Base-by-base conservation (phyloP, 2,797 vertebrate genomes). In the Potorous gilbertii region DNA sequence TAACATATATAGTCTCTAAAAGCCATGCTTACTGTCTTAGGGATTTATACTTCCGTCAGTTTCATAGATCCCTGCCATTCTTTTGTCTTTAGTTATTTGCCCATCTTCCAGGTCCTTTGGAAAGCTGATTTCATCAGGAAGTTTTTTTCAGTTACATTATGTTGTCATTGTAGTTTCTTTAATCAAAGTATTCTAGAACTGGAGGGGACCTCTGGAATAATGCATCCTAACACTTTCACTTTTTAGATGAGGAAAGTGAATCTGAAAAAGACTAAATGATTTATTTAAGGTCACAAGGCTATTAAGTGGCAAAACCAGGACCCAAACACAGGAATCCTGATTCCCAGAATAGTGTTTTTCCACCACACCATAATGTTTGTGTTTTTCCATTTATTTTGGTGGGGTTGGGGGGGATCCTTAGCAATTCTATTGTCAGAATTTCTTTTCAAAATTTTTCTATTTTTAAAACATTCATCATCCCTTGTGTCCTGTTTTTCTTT, bases 391-490 rank as follows among this genome's bases (percentile, higher is more conserved):
- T 27, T 21, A 11, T 66, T 1, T 31, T 66, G 34, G 31, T 9
- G 18, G 0, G 0, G 6, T 4, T 3, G 5, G 4, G 62, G 3
- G n/a, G 16, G 10, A 50, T 27, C 21, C 21, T 81, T 27, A 50
- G 40, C 24, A 46, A 87, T 27, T 87, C 9, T 87, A 87, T 87
- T 50, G 40, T 87, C 2, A 46, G 40, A 50, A 87, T 27, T 87
- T 87, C 40, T 87, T 87, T 24, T 87, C 18, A 81, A 81, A 81
- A 24, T 24, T 40, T 46, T 87, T 50, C 40, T 11, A 24, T 81
- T 18, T 81, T 40, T 18, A n/a, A 81, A 56, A 56, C 4, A 46
- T 81, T 81, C 27, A 24, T 50, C 24, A 27, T 87, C 9, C 74
- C 74, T 87, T 27, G 21, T 50, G 74, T 46, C 24, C 74, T 50